A percentile compares a stretch with the other conserved stretches of the same genome.
phyloP scores from a whole-genome alignment of 2,113 vertebrate genomes.

The Terrapene triunguis region DNA sequence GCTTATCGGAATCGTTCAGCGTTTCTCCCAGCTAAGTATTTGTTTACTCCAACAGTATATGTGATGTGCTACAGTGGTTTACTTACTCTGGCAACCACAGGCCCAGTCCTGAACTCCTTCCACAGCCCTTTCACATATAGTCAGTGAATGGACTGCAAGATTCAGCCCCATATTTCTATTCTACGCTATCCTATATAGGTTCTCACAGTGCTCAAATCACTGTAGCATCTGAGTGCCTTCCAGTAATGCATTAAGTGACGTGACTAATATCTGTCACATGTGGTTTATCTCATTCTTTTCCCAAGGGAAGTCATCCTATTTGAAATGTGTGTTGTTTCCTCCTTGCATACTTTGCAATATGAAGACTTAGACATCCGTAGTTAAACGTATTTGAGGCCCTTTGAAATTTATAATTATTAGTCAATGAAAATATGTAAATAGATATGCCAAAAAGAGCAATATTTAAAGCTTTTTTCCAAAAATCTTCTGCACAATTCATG shows the following conservation, averaged over 20 bases:
- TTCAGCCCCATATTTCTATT: neutral
- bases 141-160: neutral
- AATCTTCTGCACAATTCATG: constrained; percentile 18
- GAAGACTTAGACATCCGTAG: neutral
- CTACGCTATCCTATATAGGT: neutral
- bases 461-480: neutral
- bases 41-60: neutral
- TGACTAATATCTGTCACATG: neutral
- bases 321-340: neutral
- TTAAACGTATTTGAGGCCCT: neutral
- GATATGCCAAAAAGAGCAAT: neutral
- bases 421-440: neutral
- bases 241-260: neutral
- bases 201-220: neutral
- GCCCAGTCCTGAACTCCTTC: neutral
- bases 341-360: neutral
- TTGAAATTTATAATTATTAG: neutral
- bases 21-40: neutral
- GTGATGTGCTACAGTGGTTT: neutral
- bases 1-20: neutral
- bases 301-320: neutral
- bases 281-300: neutral
- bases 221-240: neutral
- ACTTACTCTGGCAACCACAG: neutral
- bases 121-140: neutral